phyloP scores from a whole-genome alignment of 2,113 vertebrate genomes.

The Plestiodon gilberti region DNA sequence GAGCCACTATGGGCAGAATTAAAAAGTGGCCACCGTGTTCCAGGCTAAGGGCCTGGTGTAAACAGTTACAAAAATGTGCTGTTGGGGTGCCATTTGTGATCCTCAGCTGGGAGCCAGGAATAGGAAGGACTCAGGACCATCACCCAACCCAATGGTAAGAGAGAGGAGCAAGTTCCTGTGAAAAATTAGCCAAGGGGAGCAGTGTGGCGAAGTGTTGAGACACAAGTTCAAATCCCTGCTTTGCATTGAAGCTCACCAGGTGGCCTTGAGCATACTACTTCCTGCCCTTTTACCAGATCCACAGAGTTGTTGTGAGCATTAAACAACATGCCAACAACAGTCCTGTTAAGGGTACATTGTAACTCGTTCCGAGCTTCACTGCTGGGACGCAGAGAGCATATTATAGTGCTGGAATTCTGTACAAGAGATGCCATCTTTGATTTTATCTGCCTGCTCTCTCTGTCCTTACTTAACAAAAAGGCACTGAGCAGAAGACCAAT shows the following conservation, averaged over 20 bases:
- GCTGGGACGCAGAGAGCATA: background rate
- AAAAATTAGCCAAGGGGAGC: background rate
- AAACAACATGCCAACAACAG: background rate
- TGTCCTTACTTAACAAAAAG: background rate
- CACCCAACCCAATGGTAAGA: background rate
- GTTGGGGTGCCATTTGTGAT: background rate
- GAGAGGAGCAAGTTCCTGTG: background rate
- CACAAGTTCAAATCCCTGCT: background rate
- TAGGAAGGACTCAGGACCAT: background rate
- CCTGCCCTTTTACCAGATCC: background rate
- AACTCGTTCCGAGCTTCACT: too few species aligned
- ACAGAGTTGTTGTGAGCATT: background rate
- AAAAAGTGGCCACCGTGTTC: background rate
- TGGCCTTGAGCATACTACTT: background rate
- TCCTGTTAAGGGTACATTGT: background rate
- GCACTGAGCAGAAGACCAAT: background rate
- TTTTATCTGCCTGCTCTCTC: background rate
- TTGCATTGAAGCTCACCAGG: background rate
- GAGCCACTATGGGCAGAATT: background rate
- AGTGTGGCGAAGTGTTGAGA: background rate
- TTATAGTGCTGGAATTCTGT: background rate
- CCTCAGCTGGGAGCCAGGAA: too few species aligned
- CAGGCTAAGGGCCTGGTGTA: background rate
- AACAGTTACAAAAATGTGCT: background rate
- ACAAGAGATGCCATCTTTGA: background rate